Evolutionary conservation across 2,113 vertebrate species (phyloP).

Genomic region (Phalacrocorax pelagicus): DNA sequence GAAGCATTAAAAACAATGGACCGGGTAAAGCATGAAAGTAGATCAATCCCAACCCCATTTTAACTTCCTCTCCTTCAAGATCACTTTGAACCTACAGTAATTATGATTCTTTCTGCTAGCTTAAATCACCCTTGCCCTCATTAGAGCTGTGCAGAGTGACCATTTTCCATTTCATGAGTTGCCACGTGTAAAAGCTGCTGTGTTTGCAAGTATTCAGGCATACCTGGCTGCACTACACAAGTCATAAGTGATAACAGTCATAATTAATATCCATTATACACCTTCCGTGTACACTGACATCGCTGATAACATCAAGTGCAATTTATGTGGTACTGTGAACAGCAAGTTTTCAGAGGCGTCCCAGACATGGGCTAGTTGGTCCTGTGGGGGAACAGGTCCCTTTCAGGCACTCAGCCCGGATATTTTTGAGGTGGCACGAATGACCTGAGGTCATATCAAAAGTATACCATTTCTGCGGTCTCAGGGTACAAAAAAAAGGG

Average conservation of each 20-base stretch:
- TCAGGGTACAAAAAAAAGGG: not conserved
- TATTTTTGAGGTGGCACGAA: not conserved
- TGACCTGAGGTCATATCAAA: not conserved
- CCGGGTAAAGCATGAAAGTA: conserved; percentile 55
- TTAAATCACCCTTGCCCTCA: conserved; percentile 68
- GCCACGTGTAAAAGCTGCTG: conserved; percentile 65
- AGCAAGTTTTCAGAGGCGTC: not conserved
- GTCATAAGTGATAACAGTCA: conserved; percentile 64
- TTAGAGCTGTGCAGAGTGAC: conserved; percentile 64
- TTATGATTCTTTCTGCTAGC: conserved; percentile 61
- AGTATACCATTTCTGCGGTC: not conserved
- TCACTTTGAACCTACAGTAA: conserved; percentile 67
- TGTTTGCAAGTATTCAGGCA: conserved; percentile 62
- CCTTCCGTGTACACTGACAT: conserved; percentile 52
- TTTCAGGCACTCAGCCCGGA: not conserved
- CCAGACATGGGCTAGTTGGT: not conserved
- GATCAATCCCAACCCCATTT: conserved; percentile 39
- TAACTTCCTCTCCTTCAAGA: conserved; percentile 59
- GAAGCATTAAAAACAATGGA: conserved; percentile 52
- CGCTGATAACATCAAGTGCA: conserved; percentile 45
- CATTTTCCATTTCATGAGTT: conserved; percentile 66
- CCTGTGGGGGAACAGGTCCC: not conserved
- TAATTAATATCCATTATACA: conserved; percentile 70
- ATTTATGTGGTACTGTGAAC: conserved; percentile 33
- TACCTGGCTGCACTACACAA: conserved; percentile 51